Evolutionary conservation across 2,888 invertebrate genomes (phyloP).

Genomic region (Platypus cylindrus): DNA sequence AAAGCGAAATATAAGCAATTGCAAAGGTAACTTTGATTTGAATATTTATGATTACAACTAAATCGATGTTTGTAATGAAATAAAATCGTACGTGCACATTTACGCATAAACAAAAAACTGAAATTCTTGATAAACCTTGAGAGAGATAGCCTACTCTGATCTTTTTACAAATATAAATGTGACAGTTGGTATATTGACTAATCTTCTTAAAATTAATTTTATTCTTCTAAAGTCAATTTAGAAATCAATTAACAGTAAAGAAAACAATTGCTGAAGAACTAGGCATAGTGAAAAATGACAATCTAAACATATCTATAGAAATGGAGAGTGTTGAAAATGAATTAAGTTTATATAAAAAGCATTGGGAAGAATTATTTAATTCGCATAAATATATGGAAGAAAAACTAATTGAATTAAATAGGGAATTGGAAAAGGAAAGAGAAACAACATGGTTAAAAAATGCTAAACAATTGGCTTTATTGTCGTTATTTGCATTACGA

Average conservation of each 20-base stretch:
- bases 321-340: slow-evolving; percentile 17
- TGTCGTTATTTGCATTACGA: slow-evolving; percentile 21
- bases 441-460: slow-evolving; percentile 22
- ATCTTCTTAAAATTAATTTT: no score
- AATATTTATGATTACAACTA: no score
- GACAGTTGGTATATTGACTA: no score
- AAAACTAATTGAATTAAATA: slow-evolving; percentile 13
- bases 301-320: slow-evolving; percentile 6
- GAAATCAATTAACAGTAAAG: slow-evolving; percentile 11
- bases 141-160: no score
- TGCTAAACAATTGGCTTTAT: slow-evolving; percentile 18
- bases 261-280: slow-evolving; percentile 6
- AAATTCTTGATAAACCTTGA: no score
- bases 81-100: no score
- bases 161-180: no score
- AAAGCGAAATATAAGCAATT: slow-evolving; percentile 15
- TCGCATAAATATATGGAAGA: no score
- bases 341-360: slow-evolving; percentile 14
- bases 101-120: no score
- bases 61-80: no score
- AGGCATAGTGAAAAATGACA: slow-evolving; percentile 6
- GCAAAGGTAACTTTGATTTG: slow-evolving; percentile 12
- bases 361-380: no score
- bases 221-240: slow-evolving; percentile 8
- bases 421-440: slow-evolving; percentile 18